Evolutionary conservation across 2,113 vertebrate species (phyloP), one percentile per base, ranked within the genome.

Genomic region (Bagarius yarrelli): DNA sequence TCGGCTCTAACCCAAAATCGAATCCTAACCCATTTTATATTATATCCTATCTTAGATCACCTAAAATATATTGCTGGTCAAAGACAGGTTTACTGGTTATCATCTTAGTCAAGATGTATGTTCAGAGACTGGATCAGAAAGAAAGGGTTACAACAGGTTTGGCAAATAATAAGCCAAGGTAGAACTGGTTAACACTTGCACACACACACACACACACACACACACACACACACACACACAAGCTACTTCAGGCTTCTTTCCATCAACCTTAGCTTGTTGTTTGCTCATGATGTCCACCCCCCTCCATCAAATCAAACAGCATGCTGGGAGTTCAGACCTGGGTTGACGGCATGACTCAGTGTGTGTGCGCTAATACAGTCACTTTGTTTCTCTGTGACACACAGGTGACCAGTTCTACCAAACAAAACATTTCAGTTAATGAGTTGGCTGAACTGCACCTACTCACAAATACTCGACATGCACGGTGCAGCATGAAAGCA

Each of bases 351-450:
- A 5, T 61, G 70, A 60, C 86, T 82, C 55, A 52, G 84, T 85
- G 76, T 86, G 84, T 84, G 84, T 36, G 85, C 79, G 52, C 77
- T 59, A 59, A 75, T 11, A 59, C 32, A 25, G 0, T 40, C 55
- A 59, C 23, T 25, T 32, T 5, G 11, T 13, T 4, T 71, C n/a
- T 73, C 70, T 52, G 25, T 63, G 40, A 52, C 59, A 50, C 40
- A 23, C n/a, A 60, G 56, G 40, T 50, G 16, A 77, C 13, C 11
- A 61, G 25, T 21, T 25, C 25, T 23, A 44, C 40, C 30, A 50
- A 32, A 47, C n/a, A 63, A 13, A 14, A 5, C 9, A 72, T 55
- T 72, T 72, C 18, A 32, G 27, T 47, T 50, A 18, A 71, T 2
- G 69, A 71, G 44, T 30, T 30, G 16, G 44, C 27, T 19, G 18